Base-by-base conservation (phyloP, 2,888 invertebrate species). In the Rosalia funebris region DNA sequence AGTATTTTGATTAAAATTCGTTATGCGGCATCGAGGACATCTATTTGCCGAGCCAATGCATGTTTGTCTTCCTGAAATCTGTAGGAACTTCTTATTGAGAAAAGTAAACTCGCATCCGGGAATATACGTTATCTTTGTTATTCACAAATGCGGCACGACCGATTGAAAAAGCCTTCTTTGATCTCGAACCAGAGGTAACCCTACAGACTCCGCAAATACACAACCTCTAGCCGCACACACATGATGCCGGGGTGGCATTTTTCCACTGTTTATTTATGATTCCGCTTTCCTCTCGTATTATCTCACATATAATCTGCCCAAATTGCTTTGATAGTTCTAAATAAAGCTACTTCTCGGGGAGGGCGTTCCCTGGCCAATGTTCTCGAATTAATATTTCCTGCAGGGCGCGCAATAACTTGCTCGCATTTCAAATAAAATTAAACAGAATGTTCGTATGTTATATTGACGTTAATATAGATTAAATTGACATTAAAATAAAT, bases 51-150 rank as follows among this genome's bases (percentile, higher is more conserved):
- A 69, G 54, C 69, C 60, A 64, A 69, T 70, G 70, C 66, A 68
- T 80, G 76, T 80, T 80, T 79, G 77, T 77, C 77, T 78, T 79
- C 71, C 69, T 68, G 70, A 77, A 77, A 77, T 77, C 76, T 72
- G 71, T 67, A 64, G 75, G 75, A 77, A 75, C 67, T 74, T 68
- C 73, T 71, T 64, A 57, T 70, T 70, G 65, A 71, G 76, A 75
- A 77, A 77, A 74, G 77, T 75, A 78, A 77, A 79, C 77, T 73
- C 68, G 64, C 46, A 50, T 44, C 20, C 12, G 44, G 20, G 16
- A 20, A 19, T 55, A 60, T 56, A 62, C 57, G 60, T 60, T 59
- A 64, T 70, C 69, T 69, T 68, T 70, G 67, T 68, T 68, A 62
- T 69, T 65, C 60, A 64, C 45, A 54, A 64, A 60, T 58, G 60